phyloP scores from a whole-genome alignment of 2,797 vertebrate genomes.

The Tenualosa ilisha region DNA sequence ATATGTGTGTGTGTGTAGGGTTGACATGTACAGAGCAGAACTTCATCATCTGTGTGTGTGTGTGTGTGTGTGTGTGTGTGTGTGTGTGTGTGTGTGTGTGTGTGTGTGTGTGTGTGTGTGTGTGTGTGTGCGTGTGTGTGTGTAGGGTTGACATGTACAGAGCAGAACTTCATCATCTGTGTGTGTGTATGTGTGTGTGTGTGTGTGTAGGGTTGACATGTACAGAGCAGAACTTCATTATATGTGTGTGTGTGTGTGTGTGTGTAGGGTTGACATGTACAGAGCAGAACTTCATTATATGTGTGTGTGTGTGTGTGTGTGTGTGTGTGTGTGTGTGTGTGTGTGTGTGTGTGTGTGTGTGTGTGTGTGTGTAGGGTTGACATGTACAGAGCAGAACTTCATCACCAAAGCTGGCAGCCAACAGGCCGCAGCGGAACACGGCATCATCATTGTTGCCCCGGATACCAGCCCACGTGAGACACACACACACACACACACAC shows the following conservation, averaged over 20 bases:
- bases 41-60: not conserved
- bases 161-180: too few relatives aligned
- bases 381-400: conserved; percentile 96
- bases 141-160: conserved; percentile 7
- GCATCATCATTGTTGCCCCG: conserved; percentile 85
- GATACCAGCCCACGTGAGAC: conserved; percentile 94
- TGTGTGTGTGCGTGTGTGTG: not conserved
- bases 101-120: not conserved
- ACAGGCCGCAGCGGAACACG: conserved; percentile 83
- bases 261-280: too few relatives aligned
- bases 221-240: too few relatives aligned
- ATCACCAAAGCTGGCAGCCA: conserved; percentile 92
- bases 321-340: conserved; percentile 9
- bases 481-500: conserved; percentile 35
- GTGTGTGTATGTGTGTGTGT: not conserved
- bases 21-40: not conserved
- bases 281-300: not conserved
- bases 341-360: not conserved
- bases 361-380: conserved; percentile 76
- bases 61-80: not conserved
- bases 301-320: conserved; percentile 48
- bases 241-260: conserved; percentile 32
- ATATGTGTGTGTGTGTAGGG: not conserved
- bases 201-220: not conserved
- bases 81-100: too few relatives aligned